These are phyloP conservation scores for Corynorhinus townsendii DNA, from an alignment of 2,113 vertebrate species.

Conservation along the genomic window DNA sequence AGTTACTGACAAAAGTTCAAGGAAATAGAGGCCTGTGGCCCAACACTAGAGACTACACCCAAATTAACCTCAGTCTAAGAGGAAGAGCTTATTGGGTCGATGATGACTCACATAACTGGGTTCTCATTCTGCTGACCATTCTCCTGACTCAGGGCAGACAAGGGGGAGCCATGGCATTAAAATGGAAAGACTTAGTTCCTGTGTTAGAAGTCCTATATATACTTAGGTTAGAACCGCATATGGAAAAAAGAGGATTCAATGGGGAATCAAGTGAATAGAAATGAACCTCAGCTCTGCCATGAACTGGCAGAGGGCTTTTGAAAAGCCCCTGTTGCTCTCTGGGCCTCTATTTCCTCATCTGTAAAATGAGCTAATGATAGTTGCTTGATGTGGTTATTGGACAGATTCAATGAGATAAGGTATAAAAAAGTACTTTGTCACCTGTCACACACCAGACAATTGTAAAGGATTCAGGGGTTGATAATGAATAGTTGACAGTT, in stretches of 20 bases:
- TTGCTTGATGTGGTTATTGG: not conserved
- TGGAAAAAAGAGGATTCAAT: not conserved
- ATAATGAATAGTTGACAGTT: rapidly evolving
- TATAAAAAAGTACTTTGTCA: not conserved
- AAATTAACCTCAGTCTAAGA: not conserved
- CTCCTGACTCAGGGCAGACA: not conserved
- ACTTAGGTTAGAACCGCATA: not conserved
- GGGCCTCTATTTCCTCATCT: not conserved
- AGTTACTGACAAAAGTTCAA: not conserved
- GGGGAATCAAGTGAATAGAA: not conserved
- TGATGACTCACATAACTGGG: not conserved
- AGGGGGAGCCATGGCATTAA: not conserved
- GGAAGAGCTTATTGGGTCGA: not conserved
- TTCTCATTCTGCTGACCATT: not conserved
- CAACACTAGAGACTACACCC: not conserved
- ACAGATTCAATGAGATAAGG: not conserved
- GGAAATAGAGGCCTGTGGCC: not conserved
- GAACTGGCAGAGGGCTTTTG: not conserved
- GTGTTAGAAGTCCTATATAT: not conserved
- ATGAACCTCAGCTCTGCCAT: not conserved
- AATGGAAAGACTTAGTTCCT: not conserved
- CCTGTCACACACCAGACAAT: not conserved
- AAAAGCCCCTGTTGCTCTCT: not conserved
- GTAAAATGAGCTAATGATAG: not conserved
- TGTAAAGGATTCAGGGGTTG: not conserved